These are phyloP conservation scores for Pseudomyrmex concolor DNA, from an alignment of 1,140 invertebrate species.

Conservation along the genomic window DNA sequence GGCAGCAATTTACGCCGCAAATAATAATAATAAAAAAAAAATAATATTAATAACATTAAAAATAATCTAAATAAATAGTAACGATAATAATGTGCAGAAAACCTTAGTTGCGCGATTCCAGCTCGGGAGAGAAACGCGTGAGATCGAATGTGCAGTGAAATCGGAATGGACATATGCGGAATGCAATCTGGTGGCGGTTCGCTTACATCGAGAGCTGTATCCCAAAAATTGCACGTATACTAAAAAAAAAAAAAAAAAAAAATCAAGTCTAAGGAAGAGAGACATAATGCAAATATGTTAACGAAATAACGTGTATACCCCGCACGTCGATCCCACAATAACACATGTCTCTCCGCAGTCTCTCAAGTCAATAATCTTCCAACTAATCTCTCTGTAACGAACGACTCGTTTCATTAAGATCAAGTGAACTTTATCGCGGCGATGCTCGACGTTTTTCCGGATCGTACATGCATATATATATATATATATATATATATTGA, in stretches of 20 bases:
- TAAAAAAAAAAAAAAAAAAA: neutral
- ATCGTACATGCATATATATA: neutral
- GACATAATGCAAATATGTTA: neutral
- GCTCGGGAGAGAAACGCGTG: neutral
- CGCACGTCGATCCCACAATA: constrained; percentile 38
- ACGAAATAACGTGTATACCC: neutral
- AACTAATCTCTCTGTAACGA: constrained; percentile 49
- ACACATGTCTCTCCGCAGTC: constrained; percentile 36
- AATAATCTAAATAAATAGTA: constrained; percentile 3
- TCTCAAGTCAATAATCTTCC: constrained; percentile 45
- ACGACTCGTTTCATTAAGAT: constrained; percentile 42
- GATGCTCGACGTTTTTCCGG: constrained; percentile 42
- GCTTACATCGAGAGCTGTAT: constrained; percentile 23
- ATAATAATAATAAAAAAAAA: constrained; percentile 52
- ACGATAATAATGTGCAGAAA: constrained; percentile 44
- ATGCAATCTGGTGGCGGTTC: constrained; percentile 10
- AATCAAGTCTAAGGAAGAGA: neutral
- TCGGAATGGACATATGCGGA: constrained; percentile 12
- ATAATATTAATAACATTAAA: constrained; percentile 47
- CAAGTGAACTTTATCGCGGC: constrained; percentile 45
- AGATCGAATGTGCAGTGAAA: constrained; percentile 38
- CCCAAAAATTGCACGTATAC: constrained; percentile 17
- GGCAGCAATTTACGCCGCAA: constrained; percentile 42
- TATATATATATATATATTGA: too few relatives aligned
- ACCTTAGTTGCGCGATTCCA: constrained; percentile 20